phyloP scores from a whole-genome alignment of 2,113 vertebrate species.

The Pandion haliaetus region DNA sequence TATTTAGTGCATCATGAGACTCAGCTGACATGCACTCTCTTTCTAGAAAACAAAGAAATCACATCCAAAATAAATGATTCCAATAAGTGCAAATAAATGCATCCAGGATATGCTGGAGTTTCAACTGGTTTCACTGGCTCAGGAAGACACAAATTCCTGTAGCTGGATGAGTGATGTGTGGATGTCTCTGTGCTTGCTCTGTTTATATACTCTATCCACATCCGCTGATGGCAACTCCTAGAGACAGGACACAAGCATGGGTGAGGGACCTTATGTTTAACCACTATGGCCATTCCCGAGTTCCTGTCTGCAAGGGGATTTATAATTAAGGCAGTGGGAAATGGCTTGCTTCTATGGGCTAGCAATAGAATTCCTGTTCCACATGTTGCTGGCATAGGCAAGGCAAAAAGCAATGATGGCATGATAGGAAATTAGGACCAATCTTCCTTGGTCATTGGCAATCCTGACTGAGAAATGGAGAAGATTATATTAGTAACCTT shows the following conservation, averaged over 20 bases:
- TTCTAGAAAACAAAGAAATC: background rate
- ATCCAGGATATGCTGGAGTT: background rate
- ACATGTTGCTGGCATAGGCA: background rate
- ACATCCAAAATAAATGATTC: background rate
- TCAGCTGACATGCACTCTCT: background rate
- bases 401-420: background rate
- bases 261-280: background rate
- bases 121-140: background rate
- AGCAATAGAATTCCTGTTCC: background rate
- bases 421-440: background rate
- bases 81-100: background rate
- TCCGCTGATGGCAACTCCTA: background rate
- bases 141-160: background rate
- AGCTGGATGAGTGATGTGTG: background rate
- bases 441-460: background rate
- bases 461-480: background rate
- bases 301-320: background rate
- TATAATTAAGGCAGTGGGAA: background rate
- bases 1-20: background rate
- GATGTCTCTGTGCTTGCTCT: background rate
- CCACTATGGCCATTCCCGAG: background rate
- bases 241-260: background rate
- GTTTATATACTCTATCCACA: background rate
- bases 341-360: background rate
- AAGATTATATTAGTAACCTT: background rate